Evolutionary conservation across 2,113 vertebrate genomes (phyloP), one percentile per base, ranked within the genome.

Genomic region (Oceanodroma tethys): DNA sequence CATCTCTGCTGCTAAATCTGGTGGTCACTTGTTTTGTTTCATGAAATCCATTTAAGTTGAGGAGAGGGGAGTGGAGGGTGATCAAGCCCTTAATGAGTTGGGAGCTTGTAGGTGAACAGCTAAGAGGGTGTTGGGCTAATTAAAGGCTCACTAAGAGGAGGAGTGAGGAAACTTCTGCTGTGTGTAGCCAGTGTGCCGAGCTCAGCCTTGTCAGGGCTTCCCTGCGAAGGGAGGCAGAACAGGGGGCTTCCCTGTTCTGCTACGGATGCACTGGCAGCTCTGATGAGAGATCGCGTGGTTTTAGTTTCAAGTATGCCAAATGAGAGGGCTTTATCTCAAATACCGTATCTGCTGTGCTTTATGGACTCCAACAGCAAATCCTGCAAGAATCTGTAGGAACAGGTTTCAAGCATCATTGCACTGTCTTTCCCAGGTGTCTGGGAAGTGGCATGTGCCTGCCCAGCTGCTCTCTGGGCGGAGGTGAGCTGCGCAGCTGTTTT

Each of bases 221-320:
- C 36, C 13, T 62, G 36, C 0, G 0, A 22, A 27, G 47, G 52
- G 66, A 45, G n/a, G 10, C 23, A 30, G 36, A 18, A 32, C 0
- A 0, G 8, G 30, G 5, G 7, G 13, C 23, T 21, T 7, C 17
- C 32, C 36, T 6, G 14, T 22, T 72, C n/a, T 2, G 17, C 60
- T 18, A 1, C 18, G 7, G 66, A 9, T 16, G 43, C 1, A 0
- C 30, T n/a, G 32, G 50, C 34, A 56, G 36, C 81, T 48, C 45
- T 43, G 4, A n/a, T n/a, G n/a, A n/a, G n/a, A n/a, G n/a, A n/a
- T n/a, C n/a, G n/a, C n/a, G n/a, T n/a, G n/a, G n/a, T n/a, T n/a
- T n/a, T n/a, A n/a, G n/a, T n/a, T n/a, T n/a, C n/a, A n/a, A n/a
- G n/a, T 50, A 2, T 45, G 16, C 38, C 19, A 19, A 34, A 5